Evolutionary conservation across 1,140 invertebrate species (phyloP), one percentile per base, ranked within the genome.

Genomic region (Sitodiplosis mosellana): DNA sequence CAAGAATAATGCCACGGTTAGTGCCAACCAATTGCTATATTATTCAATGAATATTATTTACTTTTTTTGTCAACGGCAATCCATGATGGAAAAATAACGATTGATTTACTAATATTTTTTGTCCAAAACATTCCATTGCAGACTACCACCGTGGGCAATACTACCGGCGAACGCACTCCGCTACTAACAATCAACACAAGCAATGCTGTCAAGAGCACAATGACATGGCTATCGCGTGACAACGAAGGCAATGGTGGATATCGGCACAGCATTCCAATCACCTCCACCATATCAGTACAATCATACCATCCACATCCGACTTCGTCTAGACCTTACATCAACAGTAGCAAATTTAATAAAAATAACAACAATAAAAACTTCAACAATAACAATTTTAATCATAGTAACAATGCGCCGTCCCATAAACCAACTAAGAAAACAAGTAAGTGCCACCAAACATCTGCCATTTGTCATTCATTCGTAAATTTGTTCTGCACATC

Each of bases 391-490:
- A 38, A 38, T 42, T 17, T 17, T 42, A 42, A 17, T 42, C 10
- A 45, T 55, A 57, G 43, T 49, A 55, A 54, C 55, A 50, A 58
- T 48, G 54, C 55, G 53, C 48, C 50, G 50, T 53, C 51, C 52
- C 54, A 56, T 50, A 74, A 73, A 59, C 55, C 60, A 46, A 72
- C 72, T 46, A 71, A 74, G 59, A 75, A 75, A 63, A 72, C 72
- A 61, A 68, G 67, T 70, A 63, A 66, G 64, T 60, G 4, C 22
- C 10, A 5, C 27, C 4, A 10, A 27, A 27, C 27, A 48, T 18
- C n/a, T n/a, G n/a, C n/a, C 37, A 53, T 46, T 46, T 27, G 21
- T 33, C n/a, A 45, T n/a, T n/a, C n/a, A n/a, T n/a, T n/a, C n/a
- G n/a, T n/a, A n/a, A 21, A 12, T 15, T 41, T 14, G 27, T 33